A percentile compares a stretch with the other conserved stretches of the same genome.
phyloP scores from a whole-genome alignment of 2,888 invertebrate genomes.

The Spisula solida region DNA sequence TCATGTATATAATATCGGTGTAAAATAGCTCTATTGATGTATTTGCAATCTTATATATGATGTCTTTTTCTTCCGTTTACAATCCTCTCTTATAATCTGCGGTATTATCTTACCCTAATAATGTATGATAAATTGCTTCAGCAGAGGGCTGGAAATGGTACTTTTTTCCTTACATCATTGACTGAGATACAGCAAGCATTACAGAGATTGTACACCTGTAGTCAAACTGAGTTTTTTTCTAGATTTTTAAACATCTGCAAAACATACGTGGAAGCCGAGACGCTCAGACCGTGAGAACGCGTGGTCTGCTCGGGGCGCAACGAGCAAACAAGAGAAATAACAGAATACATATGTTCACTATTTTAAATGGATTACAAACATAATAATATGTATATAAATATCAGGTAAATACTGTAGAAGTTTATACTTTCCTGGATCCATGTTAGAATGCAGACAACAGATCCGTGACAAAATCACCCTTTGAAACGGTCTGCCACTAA shows the following conservation, averaged over 20 bases:
- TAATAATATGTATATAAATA: slow-evolving; percentile 21
- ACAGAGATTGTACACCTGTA: slow-evolving; percentile 66
- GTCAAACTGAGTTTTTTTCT: slow-evolving; percentile 50
- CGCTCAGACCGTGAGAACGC: slow-evolving; percentile 63
- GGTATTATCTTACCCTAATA: background rate
- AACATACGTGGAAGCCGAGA: slow-evolving; percentile 55
- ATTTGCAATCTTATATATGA: slow-evolving; percentile 12
- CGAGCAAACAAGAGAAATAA: slow-evolving; percentile 30
- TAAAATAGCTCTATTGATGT: background rate
- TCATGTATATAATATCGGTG: background rate
- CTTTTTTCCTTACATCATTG: slow-evolving; percentile 29
- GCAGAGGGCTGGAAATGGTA: slow-evolving; percentile 23
- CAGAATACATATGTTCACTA: slow-evolving; percentile 42
- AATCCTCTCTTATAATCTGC: background rate
- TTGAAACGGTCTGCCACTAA: background rate
- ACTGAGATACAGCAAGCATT: slow-evolving; percentile 25
- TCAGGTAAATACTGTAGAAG: slow-evolving; percentile 29
- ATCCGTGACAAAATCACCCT: background rate
- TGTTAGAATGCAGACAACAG: background rate
- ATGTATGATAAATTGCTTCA: slow-evolving; percentile 20
- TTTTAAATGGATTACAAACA: slow-evolving; percentile 46
- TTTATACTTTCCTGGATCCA: background rate
- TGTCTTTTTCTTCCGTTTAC: background rate
- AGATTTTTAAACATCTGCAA: slow-evolving; percentile 59
- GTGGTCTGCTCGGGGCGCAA: slow-evolving; percentile 49